A percentile compares a stretch with the other conserved stretches of the same genome.
These are phyloP conservation scores for Zaprionus nigranus DNA, from an alignment of 1,140 invertebrate species.

Conservation along the genomic window DNA sequence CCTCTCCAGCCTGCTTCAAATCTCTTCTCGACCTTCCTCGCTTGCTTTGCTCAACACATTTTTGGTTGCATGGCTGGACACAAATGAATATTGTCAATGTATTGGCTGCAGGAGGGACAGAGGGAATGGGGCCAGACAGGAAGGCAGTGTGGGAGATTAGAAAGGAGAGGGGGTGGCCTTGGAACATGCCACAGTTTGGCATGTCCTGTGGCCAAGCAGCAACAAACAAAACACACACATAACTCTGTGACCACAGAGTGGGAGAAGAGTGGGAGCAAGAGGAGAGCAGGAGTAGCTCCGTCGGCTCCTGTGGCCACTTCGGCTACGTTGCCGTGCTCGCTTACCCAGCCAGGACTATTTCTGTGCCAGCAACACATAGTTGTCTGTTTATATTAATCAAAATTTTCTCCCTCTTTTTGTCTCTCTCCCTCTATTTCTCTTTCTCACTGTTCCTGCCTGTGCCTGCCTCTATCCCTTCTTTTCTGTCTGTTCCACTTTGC, in stretches of 20 bases:
- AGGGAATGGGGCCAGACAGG: background rate
- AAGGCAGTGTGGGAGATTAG: conserved; percentile 6
- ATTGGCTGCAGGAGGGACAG: too few species aligned
- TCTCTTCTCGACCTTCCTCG: background rate
- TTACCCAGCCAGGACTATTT: conserved; percentile 69
- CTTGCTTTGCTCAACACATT: conserved; percentile 1
- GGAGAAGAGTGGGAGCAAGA: background rate
- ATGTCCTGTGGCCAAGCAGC: conserved; percentile 40
- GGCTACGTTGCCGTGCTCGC: background rate
- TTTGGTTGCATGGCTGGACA: conserved; percentile 1
- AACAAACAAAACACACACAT: conserved; percentile 28
- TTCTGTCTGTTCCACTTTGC: conserved; percentile 14
- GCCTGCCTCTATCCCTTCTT: background rate
- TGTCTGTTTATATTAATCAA: conserved; percentile 40
- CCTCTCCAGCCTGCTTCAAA: background rate
- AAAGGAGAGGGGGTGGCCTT: too few species aligned
- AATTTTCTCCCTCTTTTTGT: background rate
- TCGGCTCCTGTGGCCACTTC: conserved; percentile 38
- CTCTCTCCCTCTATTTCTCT: background rate
- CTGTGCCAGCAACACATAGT: conserved; percentile 48
- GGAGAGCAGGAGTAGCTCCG: background rate
- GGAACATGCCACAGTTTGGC: conserved; percentile 47
- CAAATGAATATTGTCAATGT: conserved; percentile 8
- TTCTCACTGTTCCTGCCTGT: background rate
- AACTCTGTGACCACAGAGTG: conserved; percentile 29